phyloP scores from a whole-genome alignment of 2,797 vertebrate species.

The Clarias laeviceps region DNA sequence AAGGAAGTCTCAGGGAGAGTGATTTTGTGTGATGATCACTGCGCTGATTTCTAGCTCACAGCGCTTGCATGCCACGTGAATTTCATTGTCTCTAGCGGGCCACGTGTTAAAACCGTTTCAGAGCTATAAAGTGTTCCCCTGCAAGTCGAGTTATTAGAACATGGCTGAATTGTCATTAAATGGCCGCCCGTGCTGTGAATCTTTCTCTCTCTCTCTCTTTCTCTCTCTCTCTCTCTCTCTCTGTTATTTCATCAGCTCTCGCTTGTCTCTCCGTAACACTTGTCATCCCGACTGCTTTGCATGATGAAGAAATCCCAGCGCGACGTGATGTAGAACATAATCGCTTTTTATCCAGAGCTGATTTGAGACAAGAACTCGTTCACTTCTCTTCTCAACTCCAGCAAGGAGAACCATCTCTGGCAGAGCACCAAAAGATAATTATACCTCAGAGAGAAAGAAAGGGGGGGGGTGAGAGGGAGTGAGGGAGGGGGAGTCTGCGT shows the following conservation, averaged over 20 bases:
- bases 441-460: constrained; percentile 52
- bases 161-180: constrained; percentile 25
- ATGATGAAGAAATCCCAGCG: constrained; percentile 60
- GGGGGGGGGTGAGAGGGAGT: constrained; percentile 23
- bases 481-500: constrained; percentile 1
- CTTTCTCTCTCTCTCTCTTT: neutral
- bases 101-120: neutral
- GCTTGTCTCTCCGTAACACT: constrained; percentile 20
- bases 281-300: constrained; percentile 52
- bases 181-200: neutral
- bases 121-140: neutral
- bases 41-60: neutral
- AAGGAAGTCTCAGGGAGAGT: neutral
- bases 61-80: neutral
- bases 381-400: constrained; percentile 49
- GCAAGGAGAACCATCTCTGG: constrained; percentile 51
- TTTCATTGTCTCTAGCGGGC: neutral
- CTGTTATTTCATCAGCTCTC: constrained; percentile 7
- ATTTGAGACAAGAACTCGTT: constrained; percentile 61
- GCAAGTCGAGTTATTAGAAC: constrained; percentile 4
- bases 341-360: constrained; percentile 60
- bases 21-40: neutral
- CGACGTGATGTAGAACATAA: constrained; percentile 58
- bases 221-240: constrained; percentile 14
- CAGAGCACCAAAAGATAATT: constrained; percentile 62